These are phyloP conservation scores for Cryptophagus acutangulus DNA, from an alignment of 2,888 invertebrate species.

Conservation along the genomic window DNA sequence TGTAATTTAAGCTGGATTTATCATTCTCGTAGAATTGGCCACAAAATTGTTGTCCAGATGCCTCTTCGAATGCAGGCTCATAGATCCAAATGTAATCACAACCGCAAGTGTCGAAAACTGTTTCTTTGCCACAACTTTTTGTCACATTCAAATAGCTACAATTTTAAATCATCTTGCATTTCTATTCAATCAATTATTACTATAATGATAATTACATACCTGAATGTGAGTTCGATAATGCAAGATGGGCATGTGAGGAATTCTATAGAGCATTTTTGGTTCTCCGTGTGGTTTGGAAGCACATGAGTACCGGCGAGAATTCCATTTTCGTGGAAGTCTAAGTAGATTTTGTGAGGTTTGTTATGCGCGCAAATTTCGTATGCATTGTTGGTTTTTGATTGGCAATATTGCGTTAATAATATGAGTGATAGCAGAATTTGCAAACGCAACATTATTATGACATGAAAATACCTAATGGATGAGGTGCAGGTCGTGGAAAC, in stretches of 20 bases:
- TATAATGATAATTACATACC: slow-evolving; percentile 32
- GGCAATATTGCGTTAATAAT: no score
- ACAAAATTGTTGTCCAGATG: slow-evolving; percentile 58
- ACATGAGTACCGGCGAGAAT: no score
- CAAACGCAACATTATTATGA: no score
- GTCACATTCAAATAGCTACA: slow-evolving; percentile 42
- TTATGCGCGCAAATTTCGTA: no score
- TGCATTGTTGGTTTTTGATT: no score
- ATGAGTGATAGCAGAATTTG: no score
- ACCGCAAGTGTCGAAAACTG: slow-evolving; percentile 39
- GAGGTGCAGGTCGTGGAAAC: no score
- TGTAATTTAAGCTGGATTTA: slow-evolving; percentile 48
- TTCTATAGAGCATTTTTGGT: slow-evolving; percentile 55
- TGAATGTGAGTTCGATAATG: slow-evolving; percentile 54
- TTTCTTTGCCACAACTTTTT: slow-evolving; percentile 36
- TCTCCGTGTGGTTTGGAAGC: no score
- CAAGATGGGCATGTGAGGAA: slow-evolving; percentile 68
- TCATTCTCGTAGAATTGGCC: slow-evolving; percentile 43
- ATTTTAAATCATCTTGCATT: slow-evolving; percentile 6
- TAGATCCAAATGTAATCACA: slow-evolving; percentile 63
- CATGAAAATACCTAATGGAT: no score
- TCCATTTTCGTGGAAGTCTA: no score
- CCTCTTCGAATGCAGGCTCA: slow-evolving; percentile 60
- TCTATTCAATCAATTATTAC: no score
- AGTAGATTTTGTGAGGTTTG: no score